Evolutionary conservation across 92 coral and sea anemone species (phyloP).

Genomic region (Phenganax stokvisi): DNA sequence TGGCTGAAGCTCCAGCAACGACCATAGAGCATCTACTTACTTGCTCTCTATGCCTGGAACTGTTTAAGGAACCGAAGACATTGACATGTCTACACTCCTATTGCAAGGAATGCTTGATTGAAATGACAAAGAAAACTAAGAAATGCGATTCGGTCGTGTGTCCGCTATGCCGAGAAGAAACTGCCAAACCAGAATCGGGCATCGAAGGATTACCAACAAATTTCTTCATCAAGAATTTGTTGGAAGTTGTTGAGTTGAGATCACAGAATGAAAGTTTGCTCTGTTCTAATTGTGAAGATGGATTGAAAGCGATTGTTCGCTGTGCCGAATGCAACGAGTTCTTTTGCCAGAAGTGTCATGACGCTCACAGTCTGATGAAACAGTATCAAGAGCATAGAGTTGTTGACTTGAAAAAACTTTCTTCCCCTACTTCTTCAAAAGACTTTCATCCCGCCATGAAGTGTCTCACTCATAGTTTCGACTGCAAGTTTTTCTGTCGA

Average conservation of each 20-base stretch:
- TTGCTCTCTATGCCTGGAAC: slow-evolving; percentile 27
- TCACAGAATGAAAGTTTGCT: slow-evolving; percentile 18
- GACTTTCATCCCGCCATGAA: slow-evolving; percentile 36
- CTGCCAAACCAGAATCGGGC: neutral
- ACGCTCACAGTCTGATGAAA: slow-evolving; percentile 19
- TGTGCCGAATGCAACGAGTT: slow-evolving; percentile 31
- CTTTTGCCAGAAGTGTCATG: slow-evolving; percentile 16
- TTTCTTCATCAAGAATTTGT: slow-evolving; percentile 35
- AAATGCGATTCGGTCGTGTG: slow-evolving; percentile 3
- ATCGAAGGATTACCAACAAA: slow-evolving; percentile 33
- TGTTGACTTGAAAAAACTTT: slow-evolving; percentile 14
- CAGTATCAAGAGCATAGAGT: slow-evolving; percentile 13
- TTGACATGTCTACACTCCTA: slow-evolving; percentile 33
- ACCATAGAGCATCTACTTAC: slow-evolving; percentile 28
- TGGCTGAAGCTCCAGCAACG: slow-evolving; percentile 7
- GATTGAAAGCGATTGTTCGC: slow-evolving; percentile 20
- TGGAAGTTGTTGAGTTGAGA: slow-evolving; percentile 28
- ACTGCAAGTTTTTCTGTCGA: slow-evolving; percentile 23
- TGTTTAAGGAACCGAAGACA: slow-evolving; percentile 32
- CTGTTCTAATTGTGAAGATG: slow-evolving; percentile 30
- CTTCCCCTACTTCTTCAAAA: slow-evolving; percentile 16
- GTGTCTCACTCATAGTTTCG: neutral
- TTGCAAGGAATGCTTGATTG: slow-evolving; percentile 20
- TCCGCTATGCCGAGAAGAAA: slow-evolving; percentile 36
- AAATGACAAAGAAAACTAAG: neutral